phyloP scores from a whole-genome alignment of 2,797 vertebrate species.

The Momotus momota region DNA sequence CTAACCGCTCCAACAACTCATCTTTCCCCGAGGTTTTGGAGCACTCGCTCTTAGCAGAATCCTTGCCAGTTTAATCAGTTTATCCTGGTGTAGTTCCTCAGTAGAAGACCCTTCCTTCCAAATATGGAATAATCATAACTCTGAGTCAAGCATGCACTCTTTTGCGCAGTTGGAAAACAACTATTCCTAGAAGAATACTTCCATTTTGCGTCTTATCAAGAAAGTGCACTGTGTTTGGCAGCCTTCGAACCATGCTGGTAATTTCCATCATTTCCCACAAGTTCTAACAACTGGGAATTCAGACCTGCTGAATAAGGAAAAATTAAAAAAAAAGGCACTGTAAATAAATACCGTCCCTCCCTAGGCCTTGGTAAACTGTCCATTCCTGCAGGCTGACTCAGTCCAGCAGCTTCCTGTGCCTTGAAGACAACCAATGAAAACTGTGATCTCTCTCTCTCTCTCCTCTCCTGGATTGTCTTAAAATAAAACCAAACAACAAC shows the following conservation, averaged over 20 bases:
- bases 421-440: neutral
- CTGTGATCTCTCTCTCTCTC: neutral
- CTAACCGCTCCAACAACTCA: neutral
- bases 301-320: conserved; percentile 14
- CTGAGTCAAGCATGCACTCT: neutral
- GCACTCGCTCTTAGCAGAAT: neutral
- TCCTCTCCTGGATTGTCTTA: neutral
- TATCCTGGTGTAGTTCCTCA: neutral
- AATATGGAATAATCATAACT: neutral
- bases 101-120: neutral
- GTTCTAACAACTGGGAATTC: neutral
- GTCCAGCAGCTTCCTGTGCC: neutral
- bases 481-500: neutral
- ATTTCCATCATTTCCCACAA: conserved; percentile 8
- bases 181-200: conserved; percentile 23
- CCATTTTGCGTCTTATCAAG: neutral
- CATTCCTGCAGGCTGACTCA: neutral
- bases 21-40: neutral
- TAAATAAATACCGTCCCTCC: neutral
- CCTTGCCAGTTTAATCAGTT: neutral
- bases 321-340: neutral
- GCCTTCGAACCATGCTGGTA: neutral
- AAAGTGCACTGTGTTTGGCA: neutral
- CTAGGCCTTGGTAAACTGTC: neutral
- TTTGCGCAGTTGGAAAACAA: conserved; percentile 13